Conservation (phyloP, 2,797 vertebrate genomes). For the Karalla daura region DNA sequence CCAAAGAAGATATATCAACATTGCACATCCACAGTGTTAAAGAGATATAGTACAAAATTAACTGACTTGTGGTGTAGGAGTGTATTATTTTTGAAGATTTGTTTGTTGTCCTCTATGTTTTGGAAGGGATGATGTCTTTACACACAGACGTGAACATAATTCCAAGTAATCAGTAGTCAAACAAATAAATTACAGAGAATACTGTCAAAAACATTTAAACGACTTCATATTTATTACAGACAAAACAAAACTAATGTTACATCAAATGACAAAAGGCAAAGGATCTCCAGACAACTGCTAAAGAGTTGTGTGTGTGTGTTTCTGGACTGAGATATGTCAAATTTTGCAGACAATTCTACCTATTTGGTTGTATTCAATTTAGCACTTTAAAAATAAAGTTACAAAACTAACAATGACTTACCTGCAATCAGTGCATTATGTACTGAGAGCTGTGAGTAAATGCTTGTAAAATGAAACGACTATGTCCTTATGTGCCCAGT, state of each 20-base stretch:
- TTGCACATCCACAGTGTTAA: slow-evolving; percentile 30
- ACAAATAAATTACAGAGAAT: slow-evolving; percentile 86
- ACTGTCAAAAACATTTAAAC: slow-evolving; percentile 53
- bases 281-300: neutral
- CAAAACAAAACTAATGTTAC: slow-evolving; percentile 35
- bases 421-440: slow-evolving; percentile 14
- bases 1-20: slow-evolving; percentile 37
- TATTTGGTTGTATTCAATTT: no score
- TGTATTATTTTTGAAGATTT: neutral
- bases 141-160: slow-evolving; percentile 64
- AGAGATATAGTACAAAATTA: neutral
- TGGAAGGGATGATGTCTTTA: slow-evolving; percentile 45
- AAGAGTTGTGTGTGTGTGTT: neutral
- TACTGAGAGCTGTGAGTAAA: slow-evolving; percentile 35
- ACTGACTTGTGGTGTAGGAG: neutral
- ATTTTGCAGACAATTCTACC: no score
- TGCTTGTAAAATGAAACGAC: slow-evolving; percentile 29
- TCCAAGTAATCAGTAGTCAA: slow-evolving; percentile 84
- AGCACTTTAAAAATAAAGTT: slow-evolving; percentile 10
- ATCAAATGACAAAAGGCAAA: slow-evolving; percentile 12
- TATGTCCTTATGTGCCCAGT: slow-evolving; percentile 49
- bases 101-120: slow-evolving; percentile 52
- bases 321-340: slow-evolving; percentile 17
- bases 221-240: slow-evolving; percentile 41
- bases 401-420: slow-evolving; percentile 37